Evolutionary conservation across 1,140 invertebrate species (phyloP), one percentile per base, ranked within the genome.

Genomic region (Meloidogyne exigua): DNA sequence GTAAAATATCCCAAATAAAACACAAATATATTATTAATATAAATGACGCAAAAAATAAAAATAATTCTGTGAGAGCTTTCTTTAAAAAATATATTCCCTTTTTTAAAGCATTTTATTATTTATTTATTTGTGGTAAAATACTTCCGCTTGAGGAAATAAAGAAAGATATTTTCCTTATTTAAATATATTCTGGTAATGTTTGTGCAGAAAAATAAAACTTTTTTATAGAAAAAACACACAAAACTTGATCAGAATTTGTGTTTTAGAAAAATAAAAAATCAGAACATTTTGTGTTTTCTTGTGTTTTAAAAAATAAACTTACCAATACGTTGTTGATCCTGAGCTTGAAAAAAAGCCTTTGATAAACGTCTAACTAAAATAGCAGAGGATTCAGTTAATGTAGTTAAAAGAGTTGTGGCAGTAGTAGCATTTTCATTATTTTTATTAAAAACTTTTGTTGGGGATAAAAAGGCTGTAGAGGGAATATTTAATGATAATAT

Each of bases 331-430:
- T 84, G 79, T 28, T 76, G 80, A 76, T 85, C 71, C 62, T 86
- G 85, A 39, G 81, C 75, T 68, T 86, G 83, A 78, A 86, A 86
- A 65, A 86, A 88, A n/a, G 85, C 85, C 62, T 85, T 83, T 49
- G 78, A 81, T 32, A 86, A 77, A 69, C 87, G 84, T 25, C 86
- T 75, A 66, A 86, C 83, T 84, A 88, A 85, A 88, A 87, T 80
- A 18, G 82, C 79, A 42, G 81, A 82, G 42, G 57, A 84, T 71
- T 82, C 77, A 7, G 67, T 72, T 21, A 82, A 75, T 15, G 73
- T 81, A 57, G 76, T 65, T 25, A 79, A 49, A 25, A 62, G 26
- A 12, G 5, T 74, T n/a, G 25, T 71, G 11, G 26, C 21, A 13
- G 44, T 26, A 32, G 18, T n/a, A 7, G 21, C 49, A 57, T 57